A percentile compares a stretch with the other conserved stretches of the same genome.
Conservation (phyloP, 2,888 invertebrate genomes). For the Vanessa cardui region DNA sequence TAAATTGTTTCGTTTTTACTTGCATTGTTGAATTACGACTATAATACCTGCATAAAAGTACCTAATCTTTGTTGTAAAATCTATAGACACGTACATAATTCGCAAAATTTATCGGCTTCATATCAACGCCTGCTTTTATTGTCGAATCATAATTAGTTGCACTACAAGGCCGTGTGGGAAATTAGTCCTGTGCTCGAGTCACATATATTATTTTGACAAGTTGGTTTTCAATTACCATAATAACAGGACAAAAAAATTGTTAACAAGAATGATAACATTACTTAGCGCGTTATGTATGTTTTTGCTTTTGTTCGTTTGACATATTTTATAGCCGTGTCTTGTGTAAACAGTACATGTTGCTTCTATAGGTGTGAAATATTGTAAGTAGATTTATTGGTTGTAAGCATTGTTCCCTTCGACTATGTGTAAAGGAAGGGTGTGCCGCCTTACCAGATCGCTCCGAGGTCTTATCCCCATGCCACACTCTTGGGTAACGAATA, state of each 20-base stretch:
- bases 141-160: conserved; percentile 53
- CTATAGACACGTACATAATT: conserved; percentile 65
- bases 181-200: conserved; percentile 54
- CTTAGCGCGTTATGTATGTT: conserved; percentile 68
- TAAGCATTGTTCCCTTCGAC: conserved; percentile 65
- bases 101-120: conserved; percentile 54
- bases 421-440: conserved; percentile 53
- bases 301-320: conserved; percentile 74
- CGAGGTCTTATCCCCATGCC: conserved; percentile 46
- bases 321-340: conserved; percentile 77
- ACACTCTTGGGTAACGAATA: conserved; percentile 46
- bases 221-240: conserved; percentile 71
- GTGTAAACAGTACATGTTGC: conserved; percentile 75
- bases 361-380: conserved; percentile 77
- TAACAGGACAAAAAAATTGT: conserved; percentile 55
- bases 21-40: neutral
- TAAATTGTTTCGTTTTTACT: neutral
- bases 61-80: conserved; percentile 63
- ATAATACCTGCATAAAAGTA: conserved; percentile 36
- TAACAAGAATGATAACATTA: conserved; percentile 65
- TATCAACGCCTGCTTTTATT: conserved; percentile 50
- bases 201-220: conserved; percentile 76
- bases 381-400: conserved; percentile 76
- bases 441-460: conserved; percentile 41
- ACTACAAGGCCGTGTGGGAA: conserved; percentile 71